Evolutionary conservation across 2,888 invertebrate genomes (phyloP).

Genomic region (Ennomos fuscantarius): DNA sequence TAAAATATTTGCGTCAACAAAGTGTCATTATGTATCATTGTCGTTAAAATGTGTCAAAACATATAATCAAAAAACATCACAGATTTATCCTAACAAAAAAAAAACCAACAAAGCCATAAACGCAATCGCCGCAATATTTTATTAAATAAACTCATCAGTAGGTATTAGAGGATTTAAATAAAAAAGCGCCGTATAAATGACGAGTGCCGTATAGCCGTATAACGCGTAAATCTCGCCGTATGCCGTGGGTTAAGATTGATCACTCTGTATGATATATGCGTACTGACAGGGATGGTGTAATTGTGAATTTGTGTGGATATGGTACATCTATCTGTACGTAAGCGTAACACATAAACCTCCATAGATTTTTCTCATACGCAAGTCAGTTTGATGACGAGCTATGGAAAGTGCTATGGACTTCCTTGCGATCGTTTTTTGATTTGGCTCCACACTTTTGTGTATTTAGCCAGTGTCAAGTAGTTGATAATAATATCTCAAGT

Average conservation of each 20-base stretch:
- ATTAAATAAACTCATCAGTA: conserved; percentile 58
- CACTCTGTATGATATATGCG: conserved; percentile 67
- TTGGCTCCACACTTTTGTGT: too few relatives aligned
- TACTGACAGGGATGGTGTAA: conserved; percentile 35
- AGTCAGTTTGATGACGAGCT: too few relatives aligned
- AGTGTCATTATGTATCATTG: conserved; percentile 1
- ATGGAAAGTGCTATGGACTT: too few relatives aligned
- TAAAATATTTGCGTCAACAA: too few relatives aligned
- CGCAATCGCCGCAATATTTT: conserved; percentile 27
- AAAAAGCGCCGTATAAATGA: conserved; percentile 41
- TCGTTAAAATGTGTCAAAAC: conserved; percentile 3
- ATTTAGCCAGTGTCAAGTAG: too few relatives aligned
- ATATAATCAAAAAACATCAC: not conserved
- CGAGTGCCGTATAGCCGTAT: conserved; percentile 48
- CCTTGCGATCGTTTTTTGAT: too few relatives aligned
- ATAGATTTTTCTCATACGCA: too few relatives aligned
- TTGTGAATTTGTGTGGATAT: conserved; percentile 35
- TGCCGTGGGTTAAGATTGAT: conserved; percentile 74
- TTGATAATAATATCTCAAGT: too few relatives aligned
- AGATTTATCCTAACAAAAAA: conserved; percentile 7
- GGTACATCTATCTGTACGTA: conserved; percentile 25
- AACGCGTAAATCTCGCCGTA: conserved; percentile 56
- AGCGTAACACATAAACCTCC: not conserved
- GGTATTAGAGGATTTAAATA: conserved; percentile 57
- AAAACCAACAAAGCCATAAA: conserved; percentile 7